phyloP scores from a whole-genome alignment of 2,888 invertebrate species.

The Ganaspis brasiliensis region DNA sequence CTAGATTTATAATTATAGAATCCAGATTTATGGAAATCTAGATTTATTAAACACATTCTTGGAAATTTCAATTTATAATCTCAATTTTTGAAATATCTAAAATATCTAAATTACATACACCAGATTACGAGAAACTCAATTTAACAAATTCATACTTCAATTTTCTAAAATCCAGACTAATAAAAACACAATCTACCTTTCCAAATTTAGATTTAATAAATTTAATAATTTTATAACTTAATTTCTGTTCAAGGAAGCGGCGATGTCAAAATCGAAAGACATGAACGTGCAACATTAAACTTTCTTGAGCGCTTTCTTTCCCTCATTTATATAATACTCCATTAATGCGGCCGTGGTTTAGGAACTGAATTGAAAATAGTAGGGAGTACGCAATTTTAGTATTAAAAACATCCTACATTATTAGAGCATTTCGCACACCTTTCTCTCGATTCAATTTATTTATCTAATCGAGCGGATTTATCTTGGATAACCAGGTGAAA shows the following conservation, averaged over 20 bases:
- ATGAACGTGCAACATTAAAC: constrained; percentile 21
- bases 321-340: constrained; percentile 21
- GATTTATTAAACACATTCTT: too few relatives aligned
- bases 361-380: constrained; percentile 69
- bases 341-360: constrained; percentile 39
- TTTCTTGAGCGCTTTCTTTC: background rate
- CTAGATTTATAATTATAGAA: too few relatives aligned
- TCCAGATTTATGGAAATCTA: too few relatives aligned
- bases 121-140: too few relatives aligned
- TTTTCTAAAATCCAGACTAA: too few relatives aligned
- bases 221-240: constrained; percentile 21
- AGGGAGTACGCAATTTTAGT: constrained; percentile 65
- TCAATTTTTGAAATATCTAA: too few relatives aligned
- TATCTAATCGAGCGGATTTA: too few relatives aligned
- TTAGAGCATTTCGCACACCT: background rate
- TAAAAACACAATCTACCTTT: too few relatives aligned
- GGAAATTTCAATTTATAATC: too few relatives aligned
- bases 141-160: too few relatives aligned
- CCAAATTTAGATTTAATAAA: background rate
- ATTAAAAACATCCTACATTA: constrained; percentile 27
- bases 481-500: constrained; percentile 45
- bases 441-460: background rate
- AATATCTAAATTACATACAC: too few relatives aligned
- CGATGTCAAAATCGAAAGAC: constrained; percentile 9
- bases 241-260: background rate